Evolutionary conservation across 2,888 invertebrate genomes (phyloP).

Genomic region (Caenorhabditis sinica): DNA sequence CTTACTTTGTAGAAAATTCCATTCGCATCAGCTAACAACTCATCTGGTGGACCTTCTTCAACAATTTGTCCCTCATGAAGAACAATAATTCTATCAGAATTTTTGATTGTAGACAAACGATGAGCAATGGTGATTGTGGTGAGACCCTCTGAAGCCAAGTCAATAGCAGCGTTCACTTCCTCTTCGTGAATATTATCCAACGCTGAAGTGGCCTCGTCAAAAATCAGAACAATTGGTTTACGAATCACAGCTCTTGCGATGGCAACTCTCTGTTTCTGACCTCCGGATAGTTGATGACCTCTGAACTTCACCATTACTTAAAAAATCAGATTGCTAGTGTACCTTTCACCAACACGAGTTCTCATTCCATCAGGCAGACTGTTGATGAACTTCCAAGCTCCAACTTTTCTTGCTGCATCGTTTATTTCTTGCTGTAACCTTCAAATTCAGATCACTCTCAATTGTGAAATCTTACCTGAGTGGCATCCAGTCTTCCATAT

Average conservation of each 20-base stretch:
- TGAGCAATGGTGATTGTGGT: constrained; percentile 83
- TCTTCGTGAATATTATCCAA: constrained; percentile 82
- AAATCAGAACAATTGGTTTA: constrained; percentile 74
- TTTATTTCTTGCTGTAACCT: constrained; percentile 78
- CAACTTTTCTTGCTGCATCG: constrained; percentile 82
- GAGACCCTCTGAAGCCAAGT: constrained; percentile 80
- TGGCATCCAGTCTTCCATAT: constrained; percentile 80
- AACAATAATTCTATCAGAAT: constrained; percentile 81
- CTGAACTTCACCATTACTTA: constrained; percentile 36
- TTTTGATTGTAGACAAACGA: constrained; percentile 78
- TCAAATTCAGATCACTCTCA: neutral
- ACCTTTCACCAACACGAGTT: constrained; percentile 82
- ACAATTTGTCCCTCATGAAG: constrained; percentile 81
- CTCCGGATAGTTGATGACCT: constrained; percentile 76
- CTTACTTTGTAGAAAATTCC: constrained; percentile 74
- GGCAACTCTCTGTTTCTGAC: constrained; percentile 83
- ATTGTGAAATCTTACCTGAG: constrained; percentile 67
- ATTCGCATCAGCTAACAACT: constrained; percentile 74
- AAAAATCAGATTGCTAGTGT: neutral
- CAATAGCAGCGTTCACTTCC: constrained; percentile 82
- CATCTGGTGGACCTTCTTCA: constrained; percentile 81
- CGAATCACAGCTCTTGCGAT: constrained; percentile 81
- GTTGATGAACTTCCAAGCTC: constrained; percentile 82
- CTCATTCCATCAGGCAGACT: constrained; percentile 82
- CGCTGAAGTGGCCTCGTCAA: constrained; percentile 82